Base-by-base conservation (phyloP, 2,888 invertebrate species). In the Drosophila prolongata region DNA sequence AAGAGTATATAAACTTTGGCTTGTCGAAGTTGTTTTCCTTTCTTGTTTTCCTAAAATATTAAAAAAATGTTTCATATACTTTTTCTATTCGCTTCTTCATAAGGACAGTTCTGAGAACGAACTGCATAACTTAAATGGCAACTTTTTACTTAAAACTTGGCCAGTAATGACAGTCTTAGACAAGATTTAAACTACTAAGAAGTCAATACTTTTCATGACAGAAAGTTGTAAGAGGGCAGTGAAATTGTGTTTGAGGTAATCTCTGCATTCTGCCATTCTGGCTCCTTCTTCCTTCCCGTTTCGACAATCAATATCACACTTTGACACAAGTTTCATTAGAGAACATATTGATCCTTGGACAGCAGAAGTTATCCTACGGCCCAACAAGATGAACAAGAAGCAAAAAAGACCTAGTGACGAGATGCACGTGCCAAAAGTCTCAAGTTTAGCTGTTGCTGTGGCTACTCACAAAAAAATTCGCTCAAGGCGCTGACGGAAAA, bases 301-400 rank as follows among this genome's bases (percentile, higher is more conserved):
- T 54, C 42, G 56, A 40, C 58, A 61, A 79, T 74, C 76, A 78
- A 78, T 69, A 80, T 67, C 55, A 64, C 57, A 67, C 64, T 70
- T 58, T 49, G 64, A 46, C 71, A 62, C 64, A 71, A 71, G 56
- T 71, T 71, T 71, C 56, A 71, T 71, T 71, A 71, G 56, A 40
- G 64, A 71, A 64, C 71, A 71, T 67, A 67, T 67, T 66, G 66
- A 65, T 40, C 66, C 64, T 40, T 52, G 55, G 55, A 1, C 10
- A 47, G 65, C 46, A 66, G 40, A 42, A 66, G 37, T 65, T 64
- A 40, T 40, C 44, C 44, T 44, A 34, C n/a, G 35, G 37, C 19
- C 8, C 40, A 24, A 37, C 54, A 16, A 47, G 65, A 54, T 19
- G 65, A 47, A 30, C 40, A 40, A 16, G 16, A 27, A 16, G 38